Evolutionary conservation across 1,140 invertebrate genomes (phyloP).

Genomic region (Psilanteris sp.): DNA sequence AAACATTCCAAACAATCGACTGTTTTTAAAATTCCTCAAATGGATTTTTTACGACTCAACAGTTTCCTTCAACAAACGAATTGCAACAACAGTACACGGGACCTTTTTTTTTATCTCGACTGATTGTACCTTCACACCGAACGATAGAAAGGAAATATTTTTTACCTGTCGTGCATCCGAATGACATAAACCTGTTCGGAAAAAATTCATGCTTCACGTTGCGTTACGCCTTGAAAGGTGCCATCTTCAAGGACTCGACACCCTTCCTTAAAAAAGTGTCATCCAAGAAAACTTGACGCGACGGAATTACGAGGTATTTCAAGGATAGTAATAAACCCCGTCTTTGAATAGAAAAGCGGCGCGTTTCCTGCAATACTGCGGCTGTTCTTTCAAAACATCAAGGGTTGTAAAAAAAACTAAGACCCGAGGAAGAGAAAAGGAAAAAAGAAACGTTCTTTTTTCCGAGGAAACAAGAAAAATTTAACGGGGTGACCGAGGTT

Average conservation of each 20-base stretch:
- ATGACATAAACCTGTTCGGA: constrained; percentile 45
- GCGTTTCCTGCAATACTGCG: constrained; percentile 76
- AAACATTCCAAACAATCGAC: constrained; percentile 7
- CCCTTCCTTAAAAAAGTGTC: constrained; percentile 69
- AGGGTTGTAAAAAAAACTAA: constrained; percentile 75
- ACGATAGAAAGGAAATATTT: constrained; percentile 8
- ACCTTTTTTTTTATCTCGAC: constrained; percentile 34
- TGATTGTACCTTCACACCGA: constrained; percentile 24
- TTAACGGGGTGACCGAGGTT: constrained; percentile 74
- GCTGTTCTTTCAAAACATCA: constrained; percentile 70
- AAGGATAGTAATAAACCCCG: constrained; percentile 71
- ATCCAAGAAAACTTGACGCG: constrained; percentile 63
- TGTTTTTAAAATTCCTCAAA: constrained; percentile 22
- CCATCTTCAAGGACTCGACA: constrained; percentile 45
- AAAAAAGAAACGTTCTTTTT: no score
- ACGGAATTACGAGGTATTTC: constrained; percentile 70
- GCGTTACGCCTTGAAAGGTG: constrained; percentile 48
- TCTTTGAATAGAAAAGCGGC: constrained; percentile 67
- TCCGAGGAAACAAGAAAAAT: constrained; percentile 40
- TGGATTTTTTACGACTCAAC: constrained; percentile 28
- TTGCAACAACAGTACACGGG: constrained; percentile 16
- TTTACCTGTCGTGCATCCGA: constrained; percentile 40
- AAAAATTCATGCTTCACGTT: constrained; percentile 38
- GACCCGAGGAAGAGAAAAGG: constrained; percentile 65
- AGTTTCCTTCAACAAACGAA: constrained; percentile 37